Evolutionary conservation across 92 coral and sea anemone species (phyloP).

Genomic region (Umimayanthus chanpuru): DNA sequence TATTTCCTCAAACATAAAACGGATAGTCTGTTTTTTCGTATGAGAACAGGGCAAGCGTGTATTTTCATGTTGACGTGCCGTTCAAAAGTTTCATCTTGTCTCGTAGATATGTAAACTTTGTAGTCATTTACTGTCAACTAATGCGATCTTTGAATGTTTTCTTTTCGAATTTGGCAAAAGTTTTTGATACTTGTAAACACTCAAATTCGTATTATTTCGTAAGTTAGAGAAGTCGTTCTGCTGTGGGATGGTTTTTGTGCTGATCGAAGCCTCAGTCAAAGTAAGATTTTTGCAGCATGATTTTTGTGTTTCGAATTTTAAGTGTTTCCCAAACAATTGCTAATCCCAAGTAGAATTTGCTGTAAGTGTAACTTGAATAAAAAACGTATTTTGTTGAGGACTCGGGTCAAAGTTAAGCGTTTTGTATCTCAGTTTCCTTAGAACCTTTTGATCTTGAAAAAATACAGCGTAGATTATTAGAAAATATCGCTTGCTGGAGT

Average conservation of each 20-base stretch:
- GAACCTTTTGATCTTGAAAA: too few relatives aligned
- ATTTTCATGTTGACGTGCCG: not conserved
- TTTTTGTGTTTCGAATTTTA: not conserved
- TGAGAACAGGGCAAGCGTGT: not conserved
- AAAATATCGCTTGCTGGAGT: too few relatives aligned
- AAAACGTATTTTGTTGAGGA: too few relatives aligned
- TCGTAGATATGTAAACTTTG: too few relatives aligned
- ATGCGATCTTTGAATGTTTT: too few relatives aligned
- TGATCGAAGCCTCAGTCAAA: not conserved
- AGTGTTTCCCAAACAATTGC: slow-evolving; percentile 6
- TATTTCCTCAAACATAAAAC: not conserved
- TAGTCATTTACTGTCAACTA: not conserved
- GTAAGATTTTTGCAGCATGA: not conserved
- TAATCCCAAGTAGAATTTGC: not conserved
- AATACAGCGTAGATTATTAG: too few relatives aligned
- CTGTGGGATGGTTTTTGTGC: not conserved
- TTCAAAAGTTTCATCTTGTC: not conserved
- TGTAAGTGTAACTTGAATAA: not conserved
- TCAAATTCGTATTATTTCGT: not conserved
- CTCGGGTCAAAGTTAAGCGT: not conserved
- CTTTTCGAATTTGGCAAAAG: not conserved
- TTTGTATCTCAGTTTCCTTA: not conserved
- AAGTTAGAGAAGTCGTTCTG: not conserved
- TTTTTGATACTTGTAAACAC: not conserved
- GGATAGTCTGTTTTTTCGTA: not conserved